Percentiles rank a stretch among this genome's conserved stretches.
Evolutionary conservation across 1,140 invertebrate genomes (phyloP).

Genomic region (Eumeta japonica): DNA sequence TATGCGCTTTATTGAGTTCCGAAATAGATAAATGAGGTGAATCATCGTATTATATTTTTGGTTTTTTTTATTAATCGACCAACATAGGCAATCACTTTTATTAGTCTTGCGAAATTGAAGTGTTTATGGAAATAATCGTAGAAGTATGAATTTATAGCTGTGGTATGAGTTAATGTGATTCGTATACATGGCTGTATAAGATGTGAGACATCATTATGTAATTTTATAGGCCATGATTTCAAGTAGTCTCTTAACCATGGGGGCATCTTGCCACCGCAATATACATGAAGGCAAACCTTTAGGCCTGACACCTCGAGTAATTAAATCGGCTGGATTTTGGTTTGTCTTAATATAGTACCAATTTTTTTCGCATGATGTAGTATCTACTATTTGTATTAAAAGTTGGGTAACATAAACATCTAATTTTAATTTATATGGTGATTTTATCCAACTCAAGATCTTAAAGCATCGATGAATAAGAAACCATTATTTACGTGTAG

Average conservation of each 20-base stretch:
- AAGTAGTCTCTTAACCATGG: not conserved
- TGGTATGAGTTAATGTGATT: too few relatives aligned
- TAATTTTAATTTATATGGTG: slow-evolving; percentile 5
- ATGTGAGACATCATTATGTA: too few relatives aligned
- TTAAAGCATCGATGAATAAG: slow-evolving; percentile 8
- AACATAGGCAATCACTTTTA: not conserved
- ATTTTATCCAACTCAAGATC: too few relatives aligned
- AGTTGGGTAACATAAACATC: slow-evolving; percentile 8
- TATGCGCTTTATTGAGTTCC: too few relatives aligned
- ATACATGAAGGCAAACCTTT: not conserved
- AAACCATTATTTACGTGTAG: slow-evolving; percentile 3
- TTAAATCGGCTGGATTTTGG: slow-evolving; percentile 7
- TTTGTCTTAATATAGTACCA: slow-evolving; percentile 10
- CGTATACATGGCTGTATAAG: too few relatives aligned
- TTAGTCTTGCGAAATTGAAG: too few relatives aligned
- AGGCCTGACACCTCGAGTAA: slow-evolving; percentile 6
- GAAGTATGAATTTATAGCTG: too few relatives aligned
- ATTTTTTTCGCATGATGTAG: not conserved
- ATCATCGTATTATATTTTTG: too few relatives aligned
- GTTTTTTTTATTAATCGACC: too few relatives aligned
- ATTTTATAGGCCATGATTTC: too few relatives aligned
- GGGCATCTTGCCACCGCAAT: slow-evolving; percentile 5
- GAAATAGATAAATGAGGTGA: too few relatives aligned
- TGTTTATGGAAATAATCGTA: too few relatives aligned
- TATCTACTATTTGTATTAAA: slow-evolving; percentile 6